A percentile compares a stretch with the other conserved stretches of the same genome.
These are phyloP conservation scores for chimpanzee (Pan troglodytes) DNA, from an alignment of 2,113 vertebrate genomes.

Conservation along the genomic window NHGRI_mPanTro3-v2.1_pri NC_072407.2:84682001-84682500, in stretches of 20 bases:
- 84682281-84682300: not conserved
- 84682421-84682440: not conserved
- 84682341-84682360: not conserved
- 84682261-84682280: not conserved
- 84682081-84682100: too few relatives aligned
- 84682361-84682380: not conserved
- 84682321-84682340: not conserved
- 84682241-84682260: not conserved
- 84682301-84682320: not conserved
- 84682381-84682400: not conserved
- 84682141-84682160: too few relatives aligned
- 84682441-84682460: not conserved
- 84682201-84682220: too few relatives aligned
- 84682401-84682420: constrained; percentile 20
- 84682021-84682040: too few relatives aligned
- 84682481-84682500: not conserved
- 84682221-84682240: not conserved
- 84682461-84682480: not conserved
- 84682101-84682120: too few relatives aligned
- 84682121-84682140: too few relatives aligned
- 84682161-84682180: too few relatives aligned
- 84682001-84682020: too few relatives aligned
- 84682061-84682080: too few relatives aligned
- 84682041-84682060: too few relatives aligned
- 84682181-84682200: too few relatives aligned